Percentiles rank a stretch among this genome's conserved stretches.
These are phyloP conservation scores for Oryzaephilus surinamensis DNA, from an alignment of 1,140 invertebrate species.

Conservation along the genomic window DNA sequence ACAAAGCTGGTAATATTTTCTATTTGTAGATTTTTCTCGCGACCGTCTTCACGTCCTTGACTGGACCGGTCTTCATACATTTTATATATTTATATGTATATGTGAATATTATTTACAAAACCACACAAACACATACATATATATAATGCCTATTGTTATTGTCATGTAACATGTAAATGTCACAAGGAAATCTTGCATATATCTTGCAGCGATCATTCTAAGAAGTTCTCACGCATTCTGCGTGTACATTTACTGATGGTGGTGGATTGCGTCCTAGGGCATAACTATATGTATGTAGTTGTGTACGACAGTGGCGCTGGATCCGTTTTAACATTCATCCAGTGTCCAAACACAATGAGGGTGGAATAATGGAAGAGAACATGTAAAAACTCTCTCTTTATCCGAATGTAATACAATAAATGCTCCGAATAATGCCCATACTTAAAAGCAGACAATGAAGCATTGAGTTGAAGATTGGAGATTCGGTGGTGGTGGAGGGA, in stretches of 20 bases:
- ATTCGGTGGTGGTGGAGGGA: too few species aligned
- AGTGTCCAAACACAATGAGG: constrained; percentile 5
- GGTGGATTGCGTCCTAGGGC: not conserved
- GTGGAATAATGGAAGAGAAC: constrained; percentile 5
- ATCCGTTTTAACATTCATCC: constrained; percentile 4
- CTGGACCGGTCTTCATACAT: too few species aligned
- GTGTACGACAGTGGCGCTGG: not conserved
- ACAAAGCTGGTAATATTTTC: too few species aligned
- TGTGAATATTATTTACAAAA: too few species aligned
- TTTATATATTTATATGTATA: too few species aligned
- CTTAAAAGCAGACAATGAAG: not conserved
- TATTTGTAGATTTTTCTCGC: too few species aligned
- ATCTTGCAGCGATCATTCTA: not conserved
- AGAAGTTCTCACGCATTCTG: not conserved
- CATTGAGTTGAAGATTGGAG: too few species aligned
- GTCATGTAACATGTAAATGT: too few species aligned
- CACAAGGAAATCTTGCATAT: constrained; percentile 8
- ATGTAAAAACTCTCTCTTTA: constrained; percentile 8
- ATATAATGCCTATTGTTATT: too few species aligned
- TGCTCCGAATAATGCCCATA: not conserved
- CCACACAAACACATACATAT: too few species aligned
- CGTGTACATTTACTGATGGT: not conserved
- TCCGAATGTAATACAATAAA: constrained; percentile 8
- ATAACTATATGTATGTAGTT: not conserved
- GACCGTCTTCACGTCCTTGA: too few species aligned